Evolutionary conservation across 53 echinoderm and acorn worm species (phyloP).

Genomic region (Echinarachnius parma): DNA sequence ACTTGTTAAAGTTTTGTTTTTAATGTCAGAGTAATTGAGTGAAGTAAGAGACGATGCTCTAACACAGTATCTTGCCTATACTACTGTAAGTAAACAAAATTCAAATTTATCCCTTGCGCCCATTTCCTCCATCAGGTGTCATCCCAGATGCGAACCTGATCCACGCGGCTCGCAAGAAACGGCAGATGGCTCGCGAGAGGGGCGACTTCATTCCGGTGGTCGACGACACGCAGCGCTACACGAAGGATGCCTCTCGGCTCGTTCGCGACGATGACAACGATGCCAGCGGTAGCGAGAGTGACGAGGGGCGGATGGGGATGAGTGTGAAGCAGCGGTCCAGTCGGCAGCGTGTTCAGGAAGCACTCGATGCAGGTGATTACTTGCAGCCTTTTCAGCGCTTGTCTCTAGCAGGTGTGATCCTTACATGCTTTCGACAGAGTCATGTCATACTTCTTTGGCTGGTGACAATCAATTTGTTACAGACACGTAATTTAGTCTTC

Average conservation of each 20-base stretch:
- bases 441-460: too few species aligned
- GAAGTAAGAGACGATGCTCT: too few species aligned
- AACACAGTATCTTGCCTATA: too few species aligned
- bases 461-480: too few species aligned
- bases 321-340: constrained; percentile 72
- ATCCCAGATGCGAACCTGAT: constrained; percentile 94
- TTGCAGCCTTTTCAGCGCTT: too few species aligned
- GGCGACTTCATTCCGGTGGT: constrained; percentile 81
- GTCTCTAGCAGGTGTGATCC: too few species aligned
- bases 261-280: constrained; percentile 97
- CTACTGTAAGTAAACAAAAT: too few species aligned
- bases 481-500: too few species aligned
- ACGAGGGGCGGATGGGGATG: constrained; percentile 84
- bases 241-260: constrained; percentile 64
- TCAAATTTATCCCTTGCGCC: too few species aligned
- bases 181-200: constrained; percentile 79
- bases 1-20: too few species aligned
- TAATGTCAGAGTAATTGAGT: too few species aligned
- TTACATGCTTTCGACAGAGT: too few species aligned
- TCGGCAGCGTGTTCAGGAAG: constrained; percentile 78
- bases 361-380: constrained; percentile 83
- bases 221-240: constrained; percentile 81
- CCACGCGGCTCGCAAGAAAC: constrained; percentile 77
- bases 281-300: constrained; percentile 73
- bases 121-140: constrained; percentile 62